phyloP scores from a whole-genome alignment of 2,888 invertebrate species.

The Hecatera dysodea region DNA sequence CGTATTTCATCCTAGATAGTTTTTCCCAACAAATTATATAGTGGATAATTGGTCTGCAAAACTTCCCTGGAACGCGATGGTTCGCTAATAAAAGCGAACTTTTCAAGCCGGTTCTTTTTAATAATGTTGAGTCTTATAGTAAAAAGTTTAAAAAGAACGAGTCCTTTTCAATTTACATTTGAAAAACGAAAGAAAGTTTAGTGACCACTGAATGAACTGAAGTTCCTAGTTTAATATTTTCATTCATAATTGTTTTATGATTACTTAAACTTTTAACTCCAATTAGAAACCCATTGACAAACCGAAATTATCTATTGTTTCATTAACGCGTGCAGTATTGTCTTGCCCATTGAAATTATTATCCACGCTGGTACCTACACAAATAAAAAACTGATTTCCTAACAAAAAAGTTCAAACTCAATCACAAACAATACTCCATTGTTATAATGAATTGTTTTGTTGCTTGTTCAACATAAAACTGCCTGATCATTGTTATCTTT shows the following conservation, averaged over 20 bases:
- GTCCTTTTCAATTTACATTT: conserved; percentile 35
- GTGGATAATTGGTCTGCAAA: conserved; percentile 39
- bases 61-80: conserved; percentile 19
- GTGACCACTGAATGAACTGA: conserved; percentile 11
- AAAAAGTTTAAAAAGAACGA: conserved; percentile 18
- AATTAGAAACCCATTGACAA: conserved; percentile 62
- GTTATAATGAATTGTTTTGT: conserved; percentile 86
- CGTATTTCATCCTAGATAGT: neutral
- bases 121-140: conserved; percentile 31
- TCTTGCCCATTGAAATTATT: conserved; percentile 75
- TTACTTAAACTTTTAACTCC: conserved; percentile 43
- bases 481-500: conserved; percentile 82
- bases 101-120: conserved; percentile 36
- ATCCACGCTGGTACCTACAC: conserved; percentile 65
- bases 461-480: conserved; percentile 80
- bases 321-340: conserved; percentile 69
- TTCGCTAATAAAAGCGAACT: conserved; percentile 40
- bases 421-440: conserved; percentile 87
- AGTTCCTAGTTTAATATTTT: conserved; percentile 20
- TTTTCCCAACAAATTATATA: conserved; percentile 5
- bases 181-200: conserved; percentile 18
- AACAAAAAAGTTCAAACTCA: conserved; percentile 78
- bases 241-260: conserved; percentile 41
- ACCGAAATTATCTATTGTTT: conserved; percentile 64
- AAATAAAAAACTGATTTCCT: conserved; percentile 79